phyloP scores from a whole-genome alignment of 2,888 invertebrate genomes.

The Neoaliturus tenellus region DNA sequence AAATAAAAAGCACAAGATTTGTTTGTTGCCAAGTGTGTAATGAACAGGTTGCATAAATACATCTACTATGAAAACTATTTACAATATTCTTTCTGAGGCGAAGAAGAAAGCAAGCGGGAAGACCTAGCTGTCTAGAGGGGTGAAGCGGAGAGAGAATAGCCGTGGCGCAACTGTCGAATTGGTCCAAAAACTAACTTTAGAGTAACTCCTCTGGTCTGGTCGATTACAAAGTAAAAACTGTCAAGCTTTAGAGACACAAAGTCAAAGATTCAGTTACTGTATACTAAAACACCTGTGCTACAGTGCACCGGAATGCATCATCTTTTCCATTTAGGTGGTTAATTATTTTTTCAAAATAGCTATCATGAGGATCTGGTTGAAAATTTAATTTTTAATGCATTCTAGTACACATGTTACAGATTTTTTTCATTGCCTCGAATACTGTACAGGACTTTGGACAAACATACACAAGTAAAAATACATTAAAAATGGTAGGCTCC shows the following conservation, averaged over 20 bases:
- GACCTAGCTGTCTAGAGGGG: slow-evolving; percentile 46
- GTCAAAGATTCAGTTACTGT: neutral
- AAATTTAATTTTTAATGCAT: slow-evolving; percentile 22
- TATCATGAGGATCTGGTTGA: neutral
- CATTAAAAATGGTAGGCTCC: slow-evolving; percentile 15
- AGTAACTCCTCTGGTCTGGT: slow-evolving; percentile 17
- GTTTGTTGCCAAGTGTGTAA: slow-evolving; percentile 57
- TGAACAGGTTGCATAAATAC: slow-evolving; percentile 58
- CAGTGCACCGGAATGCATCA: slow-evolving; percentile 41
- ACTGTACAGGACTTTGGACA: slow-evolving; percentile 50
- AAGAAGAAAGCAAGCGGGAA: slow-evolving; percentile 48
- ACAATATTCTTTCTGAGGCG: slow-evolving; percentile 52
- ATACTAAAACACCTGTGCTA: slow-evolving; percentile 42
- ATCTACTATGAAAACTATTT: slow-evolving; percentile 58
- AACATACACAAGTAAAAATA: slow-evolving; percentile 50
- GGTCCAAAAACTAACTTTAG: slow-evolving; percentile 50
- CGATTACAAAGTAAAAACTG: slow-evolving; percentile 42
- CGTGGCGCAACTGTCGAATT: slow-evolving; percentile 23
- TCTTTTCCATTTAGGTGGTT: slow-evolving; percentile 1
- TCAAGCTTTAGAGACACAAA: slow-evolving; percentile 45
- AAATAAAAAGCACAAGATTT: slow-evolving; percentile 10
- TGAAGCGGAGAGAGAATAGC: neutral
- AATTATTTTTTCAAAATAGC: neutral
- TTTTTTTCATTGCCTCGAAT: slow-evolving; percentile 31
- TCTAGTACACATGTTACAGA: slow-evolving; percentile 36